Evolutionary conservation across 2,888 invertebrate species (phyloP), one percentile per base, ranked within the genome.

Genomic region (Cryptus viduatorius): DNA sequence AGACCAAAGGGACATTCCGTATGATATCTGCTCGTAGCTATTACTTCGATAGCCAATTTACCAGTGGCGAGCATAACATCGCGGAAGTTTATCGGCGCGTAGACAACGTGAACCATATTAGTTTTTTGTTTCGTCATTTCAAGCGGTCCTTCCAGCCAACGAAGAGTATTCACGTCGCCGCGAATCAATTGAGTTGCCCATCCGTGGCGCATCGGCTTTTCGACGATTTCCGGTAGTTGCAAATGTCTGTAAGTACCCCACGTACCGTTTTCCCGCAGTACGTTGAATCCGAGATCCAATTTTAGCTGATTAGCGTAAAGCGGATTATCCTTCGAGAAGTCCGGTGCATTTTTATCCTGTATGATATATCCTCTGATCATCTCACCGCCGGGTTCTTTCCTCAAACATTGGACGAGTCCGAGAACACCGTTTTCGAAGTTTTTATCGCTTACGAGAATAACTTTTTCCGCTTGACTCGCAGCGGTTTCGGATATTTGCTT

Each of bases 41-140:
- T 96, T 0, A 97, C 96, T 92, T 99, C 98, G 0, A 96, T 96
- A 7, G 97, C 96, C 5, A 99, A 95, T 90, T 98, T 98, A 1
- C 98, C 99, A 0, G 98, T 98, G 0, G 98, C 98, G 0, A 98
- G 95, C 99, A 99, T 99, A 0, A 99, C 95, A 93, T 99, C 99
- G 90, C 98, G 96, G 96, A 99, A 99, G 94, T 99, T 99, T 14
- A 99, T 93, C 0, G 98, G 95, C 0, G 98, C 94, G 91, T 97
- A 98, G 89, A 96, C 95, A 0, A 97, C 95, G 93, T 95, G 91
- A 1, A 95, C 94, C 3, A 95, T 77, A 19, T 91, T 24, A 1
- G 24, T 3, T 1, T 24, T 2, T 82, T 4, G 88, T 82, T 61
- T 86, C 24, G 4, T 86, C 72, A n/a, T 53, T 73, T 12, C 42